phyloP scores from a whole-genome alignment of 2,797 vertebrate genomes.

The Cyprinella venusta region DNA sequence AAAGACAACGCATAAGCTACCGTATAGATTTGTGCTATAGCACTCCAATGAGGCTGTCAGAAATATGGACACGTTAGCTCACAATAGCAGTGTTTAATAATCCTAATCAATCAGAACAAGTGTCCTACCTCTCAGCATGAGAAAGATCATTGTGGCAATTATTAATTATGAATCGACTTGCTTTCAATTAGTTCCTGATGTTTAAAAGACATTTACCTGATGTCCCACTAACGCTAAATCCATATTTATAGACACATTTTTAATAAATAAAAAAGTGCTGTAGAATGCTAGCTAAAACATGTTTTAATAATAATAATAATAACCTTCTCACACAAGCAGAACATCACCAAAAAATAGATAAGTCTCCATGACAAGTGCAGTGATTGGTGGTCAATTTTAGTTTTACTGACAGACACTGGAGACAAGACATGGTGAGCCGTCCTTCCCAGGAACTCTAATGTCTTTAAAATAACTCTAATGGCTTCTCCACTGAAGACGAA shows the following conservation, averaged over 20 bases:
- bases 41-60: background rate
- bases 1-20: background rate
- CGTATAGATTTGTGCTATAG: background rate
- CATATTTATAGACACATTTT: background rate
- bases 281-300: background rate
- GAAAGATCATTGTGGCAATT: background rate
- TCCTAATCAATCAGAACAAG: background rate
- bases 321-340: background rate
- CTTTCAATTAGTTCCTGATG: background rate
- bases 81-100: background rate
- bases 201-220: background rate
- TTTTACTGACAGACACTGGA: conserved; percentile 57
- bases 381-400: conserved; percentile 51
- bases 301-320: background rate
- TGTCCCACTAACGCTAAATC: background rate
- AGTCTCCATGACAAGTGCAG: conserved; percentile 13
- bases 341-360: conserved; percentile 41
- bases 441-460: conserved; percentile 16
- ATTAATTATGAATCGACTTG: background rate
- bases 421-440: conserved; percentile 10
- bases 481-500: conserved; percentile 22
- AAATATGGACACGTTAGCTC: background rate
- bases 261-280: background rate
- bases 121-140: background rate
- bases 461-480: conserved; percentile 26